Evolutionary conservation across 2,113 vertebrate genomes (phyloP).

Genomic region (Excalfactoria chinensis): DNA sequence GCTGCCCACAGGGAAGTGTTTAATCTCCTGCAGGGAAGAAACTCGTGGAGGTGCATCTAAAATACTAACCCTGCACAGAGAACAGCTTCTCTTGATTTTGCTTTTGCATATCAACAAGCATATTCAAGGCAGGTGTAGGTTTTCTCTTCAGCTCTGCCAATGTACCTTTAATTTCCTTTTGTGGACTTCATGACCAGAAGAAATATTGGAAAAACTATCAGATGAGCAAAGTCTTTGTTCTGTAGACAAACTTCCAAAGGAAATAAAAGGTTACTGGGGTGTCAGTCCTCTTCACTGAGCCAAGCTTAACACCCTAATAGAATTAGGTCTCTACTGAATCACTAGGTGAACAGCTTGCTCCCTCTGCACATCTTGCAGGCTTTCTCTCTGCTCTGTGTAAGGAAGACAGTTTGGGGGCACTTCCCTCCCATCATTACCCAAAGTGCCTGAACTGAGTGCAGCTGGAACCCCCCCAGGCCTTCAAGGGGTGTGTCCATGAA

Average conservation of each 20-base stretch:
- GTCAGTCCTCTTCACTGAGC: neutral
- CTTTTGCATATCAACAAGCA: neutral
- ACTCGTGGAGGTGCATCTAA: neutral
- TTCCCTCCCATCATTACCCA: neutral
- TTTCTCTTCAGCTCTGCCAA: neutral
- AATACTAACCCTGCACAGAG: neutral
- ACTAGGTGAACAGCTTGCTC: neutral
- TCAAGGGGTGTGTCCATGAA: neutral
- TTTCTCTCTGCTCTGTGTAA: neutral
- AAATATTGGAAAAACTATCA: neutral
- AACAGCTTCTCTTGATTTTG: neutral
- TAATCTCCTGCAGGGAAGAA: neutral
- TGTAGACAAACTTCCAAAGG: neutral
- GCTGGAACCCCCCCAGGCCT: neutral
- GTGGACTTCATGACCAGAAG: neutral
- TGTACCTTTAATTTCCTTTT: neutral
- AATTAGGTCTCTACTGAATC: neutral
- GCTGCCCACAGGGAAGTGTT: accelerated
- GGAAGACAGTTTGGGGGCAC: neutral
- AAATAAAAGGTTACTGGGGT: neutral
- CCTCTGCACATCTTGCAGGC: neutral
- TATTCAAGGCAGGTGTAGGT: accelerated
- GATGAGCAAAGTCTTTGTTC: neutral
- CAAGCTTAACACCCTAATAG: neutral
- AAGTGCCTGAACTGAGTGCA: neutral